Evolutionary conservation across 1,140 invertebrate species (phyloP), one percentile per base, ranked within the genome.

Genomic region (Drosophila pruinosa): DNA sequence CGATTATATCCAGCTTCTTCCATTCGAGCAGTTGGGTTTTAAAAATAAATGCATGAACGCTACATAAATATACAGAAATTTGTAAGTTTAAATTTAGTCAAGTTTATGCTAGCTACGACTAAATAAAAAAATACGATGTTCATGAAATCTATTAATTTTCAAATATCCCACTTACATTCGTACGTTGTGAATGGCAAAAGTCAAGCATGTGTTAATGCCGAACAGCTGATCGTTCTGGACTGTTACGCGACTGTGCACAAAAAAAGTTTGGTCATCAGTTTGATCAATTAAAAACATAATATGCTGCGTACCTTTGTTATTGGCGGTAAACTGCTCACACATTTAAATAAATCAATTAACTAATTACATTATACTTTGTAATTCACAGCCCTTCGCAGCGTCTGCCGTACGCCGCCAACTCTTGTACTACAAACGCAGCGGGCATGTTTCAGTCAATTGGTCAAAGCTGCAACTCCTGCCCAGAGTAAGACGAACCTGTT

Each of bases 201-300:
- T 21, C 10, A 3, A 31, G 26, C 57, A 64, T 76, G 70, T 77
- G 64, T 70, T 70, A 41, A 17, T 48, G 28, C 14, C 15, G 8
- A 59, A 64, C 81, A 86, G 77, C 77, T 88, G 81, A 64, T 47
- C 31, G 10, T 0, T 15, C n/a, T 24, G 7, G 14, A 41, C 17
- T 86, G 71, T 88, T 86, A 86, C 82, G 81, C 82, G 81, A 85
- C 21, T 22, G 22, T 14, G 4, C 6, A 62, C 7, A 6, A 62
- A 38, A 59, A 39, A 28, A 54, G 0, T n/a, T 34, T 10, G 15
- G 1, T 2, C 1, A 14, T 61, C 64, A 48, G 43, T 50, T 53
- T 57, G 1, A 8, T 45, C 1, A 7, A 39, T 73, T 54, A 73
- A 65, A 15, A 24, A 26, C 0, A 17, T 4, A 38, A 71, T 47